Percentiles rank a stretch among this genome's conserved stretches.
Conservation (phyloP, 2,888 invertebrate species). For the Plagodis pulveraria region DNA sequence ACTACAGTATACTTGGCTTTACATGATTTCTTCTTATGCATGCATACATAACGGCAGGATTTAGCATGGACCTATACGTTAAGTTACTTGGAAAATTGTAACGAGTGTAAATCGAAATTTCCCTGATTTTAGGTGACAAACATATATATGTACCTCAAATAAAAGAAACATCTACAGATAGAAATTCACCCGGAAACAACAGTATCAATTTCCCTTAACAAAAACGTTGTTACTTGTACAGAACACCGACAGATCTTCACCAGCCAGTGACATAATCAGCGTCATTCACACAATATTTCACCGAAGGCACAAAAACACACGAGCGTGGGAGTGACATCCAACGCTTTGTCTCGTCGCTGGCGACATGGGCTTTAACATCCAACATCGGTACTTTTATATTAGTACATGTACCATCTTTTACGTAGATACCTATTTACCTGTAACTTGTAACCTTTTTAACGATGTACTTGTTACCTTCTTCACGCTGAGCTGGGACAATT, state of each 20-base stretch:
- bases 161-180: no score
- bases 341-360: constrained; percentile 19
- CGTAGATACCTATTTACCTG: background rate
- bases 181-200: no score
- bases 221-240: background rate
- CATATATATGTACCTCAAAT: no score
- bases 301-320: constrained; percentile 9
- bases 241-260: background rate
- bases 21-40: no score
- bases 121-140: no score
- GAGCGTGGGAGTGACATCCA: constrained; percentile 20
- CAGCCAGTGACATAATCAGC: constrained; percentile 7
- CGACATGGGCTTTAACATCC: constrained; percentile 23
- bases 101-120: no score
- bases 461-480: background rate
- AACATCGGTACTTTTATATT: background rate
- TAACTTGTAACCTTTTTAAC: constrained; percentile 6
- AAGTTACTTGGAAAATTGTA: no score
- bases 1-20: no score
- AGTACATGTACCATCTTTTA: background rate
- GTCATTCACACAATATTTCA: constrained; percentile 22
- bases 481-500: background rate
- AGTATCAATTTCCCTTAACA: background rate
- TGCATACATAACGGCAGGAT: no score
- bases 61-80: no score